Conservation (phyloP, 2,113 vertebrate species). For the Zeus faber region DNA sequence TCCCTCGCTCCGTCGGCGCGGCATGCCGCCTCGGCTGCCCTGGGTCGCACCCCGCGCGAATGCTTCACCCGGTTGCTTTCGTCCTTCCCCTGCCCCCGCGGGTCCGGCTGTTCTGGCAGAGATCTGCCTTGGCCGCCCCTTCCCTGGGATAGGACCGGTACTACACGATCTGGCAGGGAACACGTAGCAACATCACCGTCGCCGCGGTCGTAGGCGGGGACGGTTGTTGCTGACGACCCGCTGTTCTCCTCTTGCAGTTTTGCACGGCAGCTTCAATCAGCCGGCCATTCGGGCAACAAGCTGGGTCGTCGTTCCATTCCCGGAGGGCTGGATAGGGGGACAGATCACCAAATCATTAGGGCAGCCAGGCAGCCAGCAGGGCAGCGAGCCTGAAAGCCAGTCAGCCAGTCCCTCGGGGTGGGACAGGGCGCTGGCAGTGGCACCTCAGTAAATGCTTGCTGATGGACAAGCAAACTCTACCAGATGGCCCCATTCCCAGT, state of each 20-base stretch:
- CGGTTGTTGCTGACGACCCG: too few species aligned
- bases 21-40: constrained; percentile 36
- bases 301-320: not conserved
- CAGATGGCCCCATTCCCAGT: constrained; percentile 59
- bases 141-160: constrained; percentile 11
- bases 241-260: not conserved
- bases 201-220: too few species aligned
- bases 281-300: not conserved
- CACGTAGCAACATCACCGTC: not conserved
- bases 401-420: constrained; percentile 22
- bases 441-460: constrained; percentile 50
- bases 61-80: constrained; percentile 32
- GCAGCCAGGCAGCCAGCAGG: not conserved
- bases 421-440: constrained; percentile 31
- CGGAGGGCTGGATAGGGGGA: not conserved
- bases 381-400: not conserved
- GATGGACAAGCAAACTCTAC: constrained; percentile 58
- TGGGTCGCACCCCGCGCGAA: constrained; percentile 11
- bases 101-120: constrained; percentile 24
- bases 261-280: not conserved
- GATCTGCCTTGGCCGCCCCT: constrained; percentile 28
- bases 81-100: constrained; percentile 2
- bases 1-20: constrained; percentile 20
- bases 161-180: constrained; percentile 20
- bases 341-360: not conserved